Evolutionary conservation across 2,888 invertebrate genomes (phyloP).

Genomic region (Ganaspis brasiliensis): DNA sequence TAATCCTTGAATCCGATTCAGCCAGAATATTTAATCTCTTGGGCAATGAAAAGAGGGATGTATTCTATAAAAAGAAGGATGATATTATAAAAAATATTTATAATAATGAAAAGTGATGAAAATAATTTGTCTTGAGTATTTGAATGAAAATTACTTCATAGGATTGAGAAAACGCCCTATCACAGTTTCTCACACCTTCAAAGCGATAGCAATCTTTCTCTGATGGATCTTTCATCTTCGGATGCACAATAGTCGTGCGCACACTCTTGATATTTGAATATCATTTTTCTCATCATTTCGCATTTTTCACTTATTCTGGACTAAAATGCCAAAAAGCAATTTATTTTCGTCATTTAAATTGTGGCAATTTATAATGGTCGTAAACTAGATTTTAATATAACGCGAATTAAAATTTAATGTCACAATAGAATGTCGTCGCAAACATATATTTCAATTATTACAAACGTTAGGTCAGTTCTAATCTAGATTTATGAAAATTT

Average conservation of each 20-base stretch:
- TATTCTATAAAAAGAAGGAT: not conserved
- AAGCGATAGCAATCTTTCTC: conserved; percentile 35
- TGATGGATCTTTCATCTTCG: conserved; percentile 35
- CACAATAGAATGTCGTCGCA: no score
- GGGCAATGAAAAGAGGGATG: not conserved
- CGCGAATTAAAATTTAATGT: no score
- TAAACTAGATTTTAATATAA: no score
- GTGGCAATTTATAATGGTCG: no score
- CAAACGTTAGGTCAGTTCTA: no score
- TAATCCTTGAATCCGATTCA: no score
- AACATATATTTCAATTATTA: no score
- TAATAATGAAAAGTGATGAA: conserved; percentile 19
- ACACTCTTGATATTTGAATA: conserved; percentile 37
- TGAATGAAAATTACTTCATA: conserved; percentile 28
- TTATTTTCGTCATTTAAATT: not conserved
- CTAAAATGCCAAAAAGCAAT: not conserved
- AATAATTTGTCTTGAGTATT: conserved; percentile 20
- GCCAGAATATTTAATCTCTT: not conserved
- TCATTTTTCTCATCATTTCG: not conserved
- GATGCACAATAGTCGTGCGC: conserved; percentile 15
- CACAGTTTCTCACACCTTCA: conserved; percentile 31
- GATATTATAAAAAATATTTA: no score
- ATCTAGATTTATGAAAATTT: no score
- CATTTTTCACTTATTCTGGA: not conserved
- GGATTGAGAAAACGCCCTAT: conserved; percentile 40